Conservation (phyloP, 2,888 invertebrate genomes). For the Alcis repandata region DNA sequence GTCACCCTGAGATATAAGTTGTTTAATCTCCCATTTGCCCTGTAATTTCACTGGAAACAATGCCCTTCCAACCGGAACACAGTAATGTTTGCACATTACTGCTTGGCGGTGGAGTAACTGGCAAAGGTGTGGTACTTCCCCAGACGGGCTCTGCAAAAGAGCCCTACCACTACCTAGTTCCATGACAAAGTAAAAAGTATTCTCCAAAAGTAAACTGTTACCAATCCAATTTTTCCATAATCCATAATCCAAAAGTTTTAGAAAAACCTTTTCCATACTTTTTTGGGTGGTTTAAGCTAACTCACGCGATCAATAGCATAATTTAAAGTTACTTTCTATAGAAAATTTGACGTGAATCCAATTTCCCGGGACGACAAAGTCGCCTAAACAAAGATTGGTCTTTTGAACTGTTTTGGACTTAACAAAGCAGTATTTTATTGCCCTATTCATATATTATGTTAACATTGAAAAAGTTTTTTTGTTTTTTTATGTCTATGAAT, state of each 20-base stretch:
- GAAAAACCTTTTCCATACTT: conserved; percentile 3
- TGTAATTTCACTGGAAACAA: too few species aligned
- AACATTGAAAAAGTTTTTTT: too few species aligned
- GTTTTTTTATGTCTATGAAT: too few species aligned
- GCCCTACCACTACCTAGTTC: too few species aligned
- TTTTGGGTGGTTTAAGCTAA: conserved; percentile 7
- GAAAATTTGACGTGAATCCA: conserved; percentile 14
- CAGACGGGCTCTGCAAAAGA: too few species aligned
- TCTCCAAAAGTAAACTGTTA: background rate
- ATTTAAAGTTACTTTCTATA: conserved; percentile 16
- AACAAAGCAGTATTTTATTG: conserved; percentile 10
- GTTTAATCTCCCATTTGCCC: too few species aligned
- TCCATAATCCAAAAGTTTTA: background rate
- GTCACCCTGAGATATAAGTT: too few species aligned
- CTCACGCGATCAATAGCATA: conserved; percentile 9
- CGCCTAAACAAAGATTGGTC: conserved; percentile 21
- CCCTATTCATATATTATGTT: background rate
- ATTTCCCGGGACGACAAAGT: conserved; percentile 17
- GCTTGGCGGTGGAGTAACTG: too few species aligned
- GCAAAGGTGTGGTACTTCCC: too few species aligned
- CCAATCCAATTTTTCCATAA: background rate
- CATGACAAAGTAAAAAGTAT: background rate
- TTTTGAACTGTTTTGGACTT: conserved; percentile 12
- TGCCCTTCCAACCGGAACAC: too few species aligned
- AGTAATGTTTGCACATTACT: too few species aligned